Evolutionary conservation across 2,797 vertebrate species (phyloP), one percentile per base, ranked within the genome.

Genomic region (Rhincodon typus): DNA sequence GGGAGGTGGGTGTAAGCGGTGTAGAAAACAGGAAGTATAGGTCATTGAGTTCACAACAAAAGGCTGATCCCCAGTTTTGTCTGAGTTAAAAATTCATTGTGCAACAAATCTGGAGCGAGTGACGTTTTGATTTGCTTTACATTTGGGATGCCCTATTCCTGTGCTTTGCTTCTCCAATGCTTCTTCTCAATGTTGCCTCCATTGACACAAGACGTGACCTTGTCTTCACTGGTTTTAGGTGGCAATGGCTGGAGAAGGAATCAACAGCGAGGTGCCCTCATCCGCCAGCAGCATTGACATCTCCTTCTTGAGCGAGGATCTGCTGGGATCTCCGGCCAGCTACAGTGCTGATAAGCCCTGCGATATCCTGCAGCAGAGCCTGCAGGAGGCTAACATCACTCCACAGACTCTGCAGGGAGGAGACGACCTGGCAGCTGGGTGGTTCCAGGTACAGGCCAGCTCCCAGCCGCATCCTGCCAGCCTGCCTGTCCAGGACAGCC

Each of bases 371-470:
- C 98, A 98, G 96, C 98, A 98, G 97, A 98, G 98, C 96, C 97
- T 98, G 95, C 98, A 98, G 97, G 98, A 98, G 97, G 98, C 98
- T 0, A 97, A 98, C 95, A 98, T 98, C 97, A 98, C 98, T 0
- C 98, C 98, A 97, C 98, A 98, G 97, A 98, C 98, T 82, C 97
- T 98, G 97, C 98, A 98, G 86, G 97, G 98, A 96, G 98, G 98
- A 96, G 98, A 98, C 2, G 98, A 97, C 38, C 96, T 98, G 96
- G 96, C 96, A 2, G 95, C 82, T 38, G 67, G 38, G 3, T n/a
- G 42, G 62, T n/a, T 94, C 6, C 88, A 66, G 34, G 10, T 66
- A 66, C 90, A 94, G 42, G n/a, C 90, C 38, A 42, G 69, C 30
- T 42, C 62, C 50, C 62, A 94, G 10, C 50, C 66, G 6, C 57